Evolutionary conservation across 2,113 vertebrate species (phyloP).

Genomic region (Thalassoma bifasciatum): DNA sequence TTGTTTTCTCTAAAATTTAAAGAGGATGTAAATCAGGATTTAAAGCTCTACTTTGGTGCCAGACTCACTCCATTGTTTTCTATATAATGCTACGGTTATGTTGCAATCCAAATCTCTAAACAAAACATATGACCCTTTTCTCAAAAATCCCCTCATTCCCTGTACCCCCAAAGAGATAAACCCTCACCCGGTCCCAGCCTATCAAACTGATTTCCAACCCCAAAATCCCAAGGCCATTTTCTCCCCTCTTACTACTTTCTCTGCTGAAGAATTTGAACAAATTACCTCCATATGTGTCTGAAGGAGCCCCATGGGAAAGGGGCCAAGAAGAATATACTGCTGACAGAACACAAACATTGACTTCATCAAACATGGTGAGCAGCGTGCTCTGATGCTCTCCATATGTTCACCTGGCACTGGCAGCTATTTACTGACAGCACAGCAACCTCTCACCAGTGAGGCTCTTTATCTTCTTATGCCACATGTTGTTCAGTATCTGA

Average conservation of each 20-base stretch:
- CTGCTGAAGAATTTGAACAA: constrained; percentile 72
- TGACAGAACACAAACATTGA: constrained; percentile 77
- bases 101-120: constrained; percentile 1
- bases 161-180: constrained; percentile 17
- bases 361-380: constrained; percentile 69
- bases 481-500: constrained; percentile 42
- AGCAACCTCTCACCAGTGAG: constrained; percentile 35
- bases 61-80: constrained; percentile 7
- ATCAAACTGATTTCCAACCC: constrained; percentile 54
- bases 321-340: constrained; percentile 71
- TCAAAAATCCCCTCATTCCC: constrained; percentile 16
- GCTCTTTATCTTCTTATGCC: constrained; percentile 57
- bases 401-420: constrained; percentile 66
- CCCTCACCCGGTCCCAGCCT: constrained; percentile 14
- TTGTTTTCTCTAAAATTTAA: neutral
- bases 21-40: neutral
- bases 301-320: constrained; percentile 71
- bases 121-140: neutral
- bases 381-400: constrained; percentile 64
- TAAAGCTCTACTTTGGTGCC: neutral
- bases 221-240: constrained; percentile 49
- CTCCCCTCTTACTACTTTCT: constrained; percentile 51
- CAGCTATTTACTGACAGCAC: constrained; percentile 48
- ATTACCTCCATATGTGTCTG: constrained; percentile 79
- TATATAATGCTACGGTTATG: constrained; percentile 2